phyloP scores from a whole-genome alignment of 2,113 vertebrate genomes.

The Podilymbus podiceps region DNA sequence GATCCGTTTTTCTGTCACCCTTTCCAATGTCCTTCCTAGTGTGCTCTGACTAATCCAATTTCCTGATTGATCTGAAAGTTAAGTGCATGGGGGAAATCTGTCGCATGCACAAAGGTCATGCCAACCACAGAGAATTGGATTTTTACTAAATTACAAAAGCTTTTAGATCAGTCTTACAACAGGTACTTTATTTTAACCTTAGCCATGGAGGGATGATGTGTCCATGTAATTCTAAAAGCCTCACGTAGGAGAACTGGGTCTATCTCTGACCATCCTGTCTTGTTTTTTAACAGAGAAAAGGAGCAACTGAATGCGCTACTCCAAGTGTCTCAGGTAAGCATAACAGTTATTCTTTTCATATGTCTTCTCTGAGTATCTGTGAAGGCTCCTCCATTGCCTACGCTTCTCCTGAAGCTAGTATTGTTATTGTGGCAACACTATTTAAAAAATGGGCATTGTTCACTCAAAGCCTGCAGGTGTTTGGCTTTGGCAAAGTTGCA shows the following conservation, averaged over 20 bases:
- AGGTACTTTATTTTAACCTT: background rate
- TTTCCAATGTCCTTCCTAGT: background rate
- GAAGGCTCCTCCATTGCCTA: background rate
- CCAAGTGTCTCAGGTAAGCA: slow-evolving; percentile 55
- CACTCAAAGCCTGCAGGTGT: background rate
- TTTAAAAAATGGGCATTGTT: background rate
- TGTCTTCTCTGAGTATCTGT: background rate
- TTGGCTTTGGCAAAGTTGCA: background rate
- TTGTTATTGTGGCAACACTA: background rate
- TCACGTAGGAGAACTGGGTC: background rate
- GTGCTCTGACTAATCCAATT: slow-evolving; percentile 12
- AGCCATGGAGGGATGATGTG: background rate
- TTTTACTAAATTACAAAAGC: slow-evolving; percentile 34
- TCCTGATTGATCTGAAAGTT: slow-evolving; percentile 15
- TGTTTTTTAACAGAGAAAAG: slow-evolving; percentile 60
- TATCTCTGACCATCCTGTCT: background rate
- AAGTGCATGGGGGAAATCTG: background rate
- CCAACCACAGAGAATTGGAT: background rate
- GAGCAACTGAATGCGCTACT: slow-evolving; percentile 29
- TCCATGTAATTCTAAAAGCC: background rate
- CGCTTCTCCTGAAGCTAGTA: background rate
- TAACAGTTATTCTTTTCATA: background rate
- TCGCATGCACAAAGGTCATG: background rate
- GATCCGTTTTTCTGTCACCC: background rate
- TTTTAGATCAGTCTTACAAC: slow-evolving; percentile 2